A percentile compares a stretch with the other conserved stretches of the same genome.
Evolutionary conservation across 2,797 vertebrate genomes (phyloP).

Genomic region (Chiroxiphia lanceolata): DNA sequence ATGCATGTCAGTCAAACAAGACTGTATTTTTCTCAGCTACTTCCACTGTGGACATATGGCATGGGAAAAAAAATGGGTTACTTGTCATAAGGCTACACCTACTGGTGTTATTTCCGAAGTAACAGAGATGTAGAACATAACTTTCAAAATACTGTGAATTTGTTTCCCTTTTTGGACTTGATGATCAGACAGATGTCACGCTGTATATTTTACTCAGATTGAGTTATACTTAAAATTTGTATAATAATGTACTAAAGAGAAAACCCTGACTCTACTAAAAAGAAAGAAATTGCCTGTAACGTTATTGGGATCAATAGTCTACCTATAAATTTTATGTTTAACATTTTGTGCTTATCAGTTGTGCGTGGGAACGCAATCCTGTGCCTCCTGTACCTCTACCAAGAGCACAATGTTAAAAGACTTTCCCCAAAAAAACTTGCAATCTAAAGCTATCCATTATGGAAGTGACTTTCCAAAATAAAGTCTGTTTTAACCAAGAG

Average conservation of each 20-base stretch:
- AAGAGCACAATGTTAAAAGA: neutral
- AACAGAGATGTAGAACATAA: neutral
- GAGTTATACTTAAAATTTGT: neutral
- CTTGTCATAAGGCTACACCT: conserved; percentile 28
- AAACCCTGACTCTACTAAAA: neutral
- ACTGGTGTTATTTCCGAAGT: conserved; percentile 25
- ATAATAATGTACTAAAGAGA: neutral
- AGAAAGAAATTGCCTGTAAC: neutral
- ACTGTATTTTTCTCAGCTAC: conserved; percentile 2
- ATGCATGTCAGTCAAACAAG: neutral
- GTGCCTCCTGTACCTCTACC: neutral
- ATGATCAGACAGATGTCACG: neutral
- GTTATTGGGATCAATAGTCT: neutral
- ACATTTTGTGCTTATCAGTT: neutral
- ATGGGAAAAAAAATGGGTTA: conserved; percentile 15
- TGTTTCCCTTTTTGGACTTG: neutral
- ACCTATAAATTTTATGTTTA: neutral
- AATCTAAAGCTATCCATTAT: neutral
- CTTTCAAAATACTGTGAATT: conserved; percentile 16
- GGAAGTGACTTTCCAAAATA: neutral
- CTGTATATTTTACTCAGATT: neutral
- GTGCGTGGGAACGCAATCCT: neutral
- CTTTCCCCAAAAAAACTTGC: neutral
- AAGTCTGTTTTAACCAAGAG: neutral
- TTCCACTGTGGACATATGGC: conserved; percentile 27